Conservation (phyloP, 2,797 vertebrate genomes). For the Gallinago solitaria region DNA sequence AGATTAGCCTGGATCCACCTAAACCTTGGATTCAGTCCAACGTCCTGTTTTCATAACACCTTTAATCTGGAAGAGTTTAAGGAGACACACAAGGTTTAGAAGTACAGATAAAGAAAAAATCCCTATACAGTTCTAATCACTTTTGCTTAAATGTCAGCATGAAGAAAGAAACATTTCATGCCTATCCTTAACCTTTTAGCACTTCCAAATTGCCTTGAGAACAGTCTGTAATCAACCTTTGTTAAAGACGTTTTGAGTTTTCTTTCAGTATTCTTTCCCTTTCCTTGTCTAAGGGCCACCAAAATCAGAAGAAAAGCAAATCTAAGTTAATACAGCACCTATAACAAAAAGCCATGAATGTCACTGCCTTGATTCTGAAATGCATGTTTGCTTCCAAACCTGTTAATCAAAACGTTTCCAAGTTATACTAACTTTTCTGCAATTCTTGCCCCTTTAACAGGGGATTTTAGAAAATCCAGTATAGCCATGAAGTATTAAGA, state of each 20-base stretch:
- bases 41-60: conserved; percentile 56
- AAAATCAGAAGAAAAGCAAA: background rate
- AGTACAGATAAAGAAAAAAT: conserved; percentile 18
- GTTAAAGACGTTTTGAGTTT: background rate
- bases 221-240: background rate
- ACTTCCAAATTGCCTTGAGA: background rate
- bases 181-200: background rate
- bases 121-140: background rate
- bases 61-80: conserved; percentile 45
- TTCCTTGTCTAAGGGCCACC: background rate
- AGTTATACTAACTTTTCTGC: background rate
- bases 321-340: background rate
- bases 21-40: conserved; percentile 53
- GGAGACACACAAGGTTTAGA: conserved; percentile 5
- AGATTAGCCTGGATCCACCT: conserved; percentile 63
- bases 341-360: background rate
- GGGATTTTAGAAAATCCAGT: background rate
- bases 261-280: background rate
- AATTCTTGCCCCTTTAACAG: background rate
- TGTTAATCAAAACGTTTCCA: background rate
- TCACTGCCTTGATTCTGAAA: background rate
- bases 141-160: conserved; percentile 15
- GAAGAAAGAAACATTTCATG: background rate
- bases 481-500: background rate
- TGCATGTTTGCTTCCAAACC: background rate